phyloP scores from a whole-genome alignment of 2,888 invertebrate genomes.

The Penaeus monodon region DNA sequence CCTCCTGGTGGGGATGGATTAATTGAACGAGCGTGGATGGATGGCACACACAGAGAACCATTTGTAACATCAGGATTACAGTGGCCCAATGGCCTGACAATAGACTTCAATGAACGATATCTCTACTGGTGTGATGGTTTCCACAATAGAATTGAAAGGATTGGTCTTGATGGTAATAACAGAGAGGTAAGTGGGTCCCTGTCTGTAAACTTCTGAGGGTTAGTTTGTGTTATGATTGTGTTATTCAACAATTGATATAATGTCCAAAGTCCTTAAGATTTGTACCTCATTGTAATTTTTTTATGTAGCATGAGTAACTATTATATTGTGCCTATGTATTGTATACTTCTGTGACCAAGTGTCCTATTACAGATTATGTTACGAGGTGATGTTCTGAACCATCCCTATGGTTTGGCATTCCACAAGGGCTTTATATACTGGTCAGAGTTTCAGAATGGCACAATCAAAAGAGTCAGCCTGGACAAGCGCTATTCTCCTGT shows the following conservation, averaged over 20 bases:
- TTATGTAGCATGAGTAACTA: too few species aligned
- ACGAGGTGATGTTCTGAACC: slow-evolving; percentile 72
- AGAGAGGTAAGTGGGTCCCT: slow-evolving; percentile 69
- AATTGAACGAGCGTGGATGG: slow-evolving; percentile 81
- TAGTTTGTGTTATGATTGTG: not conserved
- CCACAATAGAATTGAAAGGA: slow-evolving; percentile 69
- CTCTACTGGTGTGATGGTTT: slow-evolving; percentile 86
- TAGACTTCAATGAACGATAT: slow-evolving; percentile 79
- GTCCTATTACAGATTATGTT: slow-evolving; percentile 69
- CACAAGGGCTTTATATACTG: slow-evolving; percentile 78
- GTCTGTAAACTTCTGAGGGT: not conserved
- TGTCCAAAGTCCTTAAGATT: too few species aligned
- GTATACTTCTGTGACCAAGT: too few species aligned
- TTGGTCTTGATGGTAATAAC: slow-evolving; percentile 74
- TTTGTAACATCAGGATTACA: slow-evolving; percentile 75
- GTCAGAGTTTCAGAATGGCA: slow-evolving; percentile 80
- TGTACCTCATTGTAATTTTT: too few species aligned
- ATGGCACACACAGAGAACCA: slow-evolving; percentile 77
- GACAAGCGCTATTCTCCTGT: slow-evolving; percentile 69
- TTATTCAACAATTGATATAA: too few species aligned
- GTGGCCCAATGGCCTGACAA: slow-evolving; percentile 84
- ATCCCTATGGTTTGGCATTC: slow-evolving; percentile 80
- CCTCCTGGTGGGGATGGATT: slow-evolving; percentile 71
- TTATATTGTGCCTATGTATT: too few species aligned
- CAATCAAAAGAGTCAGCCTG: slow-evolving; percentile 73